Percentiles rank a stretch among this genome's conserved stretches.
phyloP scores from a whole-genome alignment of 2,113 vertebrate species.

The Caranx melampygus region DNA sequence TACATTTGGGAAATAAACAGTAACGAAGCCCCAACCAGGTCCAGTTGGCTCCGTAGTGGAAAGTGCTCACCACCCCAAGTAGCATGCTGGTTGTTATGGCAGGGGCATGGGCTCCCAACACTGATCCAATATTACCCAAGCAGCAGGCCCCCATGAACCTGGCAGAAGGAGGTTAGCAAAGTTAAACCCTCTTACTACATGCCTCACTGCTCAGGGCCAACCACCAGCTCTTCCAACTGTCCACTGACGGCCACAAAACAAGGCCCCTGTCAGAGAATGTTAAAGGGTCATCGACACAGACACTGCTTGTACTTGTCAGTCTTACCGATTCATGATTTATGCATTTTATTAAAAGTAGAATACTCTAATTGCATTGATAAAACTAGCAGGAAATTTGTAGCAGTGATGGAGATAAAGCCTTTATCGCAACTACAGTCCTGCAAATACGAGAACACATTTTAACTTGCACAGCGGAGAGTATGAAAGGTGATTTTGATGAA shows the following conservation, averaged over 20 bases:
- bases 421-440: neutral
- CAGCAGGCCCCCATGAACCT: conserved; percentile 92
- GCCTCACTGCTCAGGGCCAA: conserved; percentile 92
- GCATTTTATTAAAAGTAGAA: neutral
- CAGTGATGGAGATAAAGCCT: neutral
- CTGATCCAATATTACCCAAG: conserved; percentile 96
- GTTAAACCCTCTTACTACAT: conserved; percentile 98
- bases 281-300: conserved; percentile 62
- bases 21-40: conserved; percentile 24
- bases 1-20: neutral
- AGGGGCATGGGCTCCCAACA: conserved; percentile 87
- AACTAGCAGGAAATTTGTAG: neutral
- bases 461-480: neutral
- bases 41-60: conserved; percentile 54
- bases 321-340: neutral
- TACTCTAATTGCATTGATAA: neutral
- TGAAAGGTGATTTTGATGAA: neutral
- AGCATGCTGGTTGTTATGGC: conserved; percentile 77
- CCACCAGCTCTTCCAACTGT: conserved; percentile 85
- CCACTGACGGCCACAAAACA: conserved; percentile 59
- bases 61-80: conserved; percentile 83
- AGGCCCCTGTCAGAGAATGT: conserved; percentile 70
- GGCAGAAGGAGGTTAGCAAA: conserved; percentile 99
- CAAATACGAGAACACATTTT: neutral
- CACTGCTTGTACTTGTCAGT: conserved; percentile 7